These are phyloP conservation scores for Colossoma macropomum DNA, from an alignment of 2,113 vertebrate genomes.

Conservation along the genomic window DNA sequence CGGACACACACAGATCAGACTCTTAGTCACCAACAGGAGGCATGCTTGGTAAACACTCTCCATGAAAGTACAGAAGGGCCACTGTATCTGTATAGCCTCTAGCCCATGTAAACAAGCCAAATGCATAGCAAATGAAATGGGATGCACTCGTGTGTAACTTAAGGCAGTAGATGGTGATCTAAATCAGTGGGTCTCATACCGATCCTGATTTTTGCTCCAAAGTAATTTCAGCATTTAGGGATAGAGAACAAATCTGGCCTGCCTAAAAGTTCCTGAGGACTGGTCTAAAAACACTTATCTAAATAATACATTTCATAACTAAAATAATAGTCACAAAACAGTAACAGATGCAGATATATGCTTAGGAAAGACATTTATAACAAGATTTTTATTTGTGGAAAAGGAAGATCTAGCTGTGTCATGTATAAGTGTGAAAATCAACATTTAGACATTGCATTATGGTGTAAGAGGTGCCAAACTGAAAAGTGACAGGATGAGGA, in stretches of 20 bases:
- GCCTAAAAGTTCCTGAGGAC: too few relatives aligned
- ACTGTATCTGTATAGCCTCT: conserved; percentile 3
- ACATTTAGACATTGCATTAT: neutral
- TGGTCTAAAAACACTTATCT: too few relatives aligned
- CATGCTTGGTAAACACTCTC: conserved; percentile 28
- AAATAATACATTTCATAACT: too few relatives aligned
- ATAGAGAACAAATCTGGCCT: too few relatives aligned
- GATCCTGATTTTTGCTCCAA: too few relatives aligned
- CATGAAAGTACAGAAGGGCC: neutral
- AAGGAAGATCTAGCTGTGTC: neutral
- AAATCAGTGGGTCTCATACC: neutral
- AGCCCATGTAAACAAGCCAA: conserved; percentile 27
- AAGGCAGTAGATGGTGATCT: neutral
- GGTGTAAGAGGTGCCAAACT: neutral
- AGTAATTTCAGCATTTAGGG: too few relatives aligned
- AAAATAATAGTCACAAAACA: too few relatives aligned
- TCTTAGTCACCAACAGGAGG: neutral
- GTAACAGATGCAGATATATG: neutral
- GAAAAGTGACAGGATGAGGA: conserved; percentile 19
- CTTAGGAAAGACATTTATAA: neutral
- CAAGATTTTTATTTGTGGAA: neutral
- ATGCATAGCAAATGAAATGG: neutral
- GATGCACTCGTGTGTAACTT: too few relatives aligned
- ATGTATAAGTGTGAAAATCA: neutral
- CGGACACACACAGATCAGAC: conserved; percentile 21